Evolutionary conservation across 1,140 invertebrate species (phyloP), one percentile per base, ranked within the genome.

Genomic region (Melitaea cinxia): DNA sequence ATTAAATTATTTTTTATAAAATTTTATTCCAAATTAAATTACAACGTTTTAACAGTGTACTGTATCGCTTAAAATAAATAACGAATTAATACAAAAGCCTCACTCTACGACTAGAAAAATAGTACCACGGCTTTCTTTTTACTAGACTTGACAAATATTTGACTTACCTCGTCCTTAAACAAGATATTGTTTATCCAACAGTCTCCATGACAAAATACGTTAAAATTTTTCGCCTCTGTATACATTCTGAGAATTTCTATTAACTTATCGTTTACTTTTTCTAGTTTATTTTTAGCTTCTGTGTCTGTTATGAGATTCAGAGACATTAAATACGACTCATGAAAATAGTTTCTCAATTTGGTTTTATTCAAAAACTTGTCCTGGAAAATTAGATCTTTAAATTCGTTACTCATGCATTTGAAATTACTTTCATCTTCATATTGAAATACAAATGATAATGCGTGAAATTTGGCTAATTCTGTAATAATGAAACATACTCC

Each of bases 151-250:
- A 55, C 61, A 28, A 68, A 23, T 15, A 57, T 9, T 15, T 21
- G 4, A 73, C 77, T 76, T 71, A 88, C 88, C 57, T 78, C 52
- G 21, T 77, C 55, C 57, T 84, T 85, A 57, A 87, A 83, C 19
- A 90, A 63, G 30, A 88, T 83, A 71, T 90, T 90, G 60, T 87
- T 90, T 2, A 85, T 75, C 88, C 85, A 90, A 60, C 77, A 88
- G 53, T 90, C 88, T 24, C 88, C 88, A 61, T 90, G 88, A 56
- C 88, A 90, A 37, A 90, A 73, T 5, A 88, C 85, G 56, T 78
- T 90, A 15, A 63, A 72, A 45, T 79, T 74, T 37, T 57, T 70
- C 21, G 83, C 75, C 58, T 65, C 64, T 1, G 70, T 65, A 57
- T 75, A 90, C 15, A 26, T 64, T 70, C 75, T 82, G 23, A 90